Evolutionary conservation across 2,888 invertebrate species (phyloP).

Genomic region (Myopa tessellatipennis): DNA sequence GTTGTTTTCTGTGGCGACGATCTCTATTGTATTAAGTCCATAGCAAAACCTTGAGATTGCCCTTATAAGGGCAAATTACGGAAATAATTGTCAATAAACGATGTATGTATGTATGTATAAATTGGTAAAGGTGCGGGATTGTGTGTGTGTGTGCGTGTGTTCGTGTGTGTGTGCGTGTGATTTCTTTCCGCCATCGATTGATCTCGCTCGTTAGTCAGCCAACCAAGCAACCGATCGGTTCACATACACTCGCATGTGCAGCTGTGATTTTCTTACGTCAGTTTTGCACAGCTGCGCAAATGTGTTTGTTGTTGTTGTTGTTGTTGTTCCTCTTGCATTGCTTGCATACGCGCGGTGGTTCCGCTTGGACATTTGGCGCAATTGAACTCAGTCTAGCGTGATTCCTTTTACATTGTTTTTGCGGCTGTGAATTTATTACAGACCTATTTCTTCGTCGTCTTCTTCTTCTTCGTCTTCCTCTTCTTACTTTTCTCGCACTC

Average conservation of each 20-base stretch:
- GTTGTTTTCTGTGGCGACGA: not conserved
- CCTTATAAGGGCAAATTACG: conserved; percentile 50
- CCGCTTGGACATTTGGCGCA: conserved; percentile 42
- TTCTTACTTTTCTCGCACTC: not conserved
- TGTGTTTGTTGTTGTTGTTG: conserved; percentile 32
- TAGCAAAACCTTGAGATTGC: not conserved
- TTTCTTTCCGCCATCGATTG: not conserved
- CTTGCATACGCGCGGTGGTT: conserved; percentile 34
- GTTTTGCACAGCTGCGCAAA: conserved; percentile 46
- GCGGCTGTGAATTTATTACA: conserved; percentile 36
- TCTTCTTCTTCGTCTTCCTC: not conserved
- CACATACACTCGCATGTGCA: conserved; percentile 38
- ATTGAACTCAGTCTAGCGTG: conserved; percentile 48
- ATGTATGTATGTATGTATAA: not conserved
- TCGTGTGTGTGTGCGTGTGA: not conserved
- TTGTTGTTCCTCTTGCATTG: conserved; percentile 22
- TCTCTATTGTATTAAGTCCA: not conserved
- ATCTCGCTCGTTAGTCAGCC: not conserved
- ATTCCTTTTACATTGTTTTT: conserved; percentile 48
- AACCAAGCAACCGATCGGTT: too few species aligned
- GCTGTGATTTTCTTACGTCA: conserved; percentile 50
- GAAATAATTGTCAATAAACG: conserved; percentile 46
- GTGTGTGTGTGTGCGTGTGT: not conserved
- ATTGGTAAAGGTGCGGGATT: not conserved
- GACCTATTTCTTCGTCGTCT: not conserved